Percentiles rank a stretch among this genome's conserved stretches.
Evolutionary conservation across 35 echinoderm and acorn worm species (phyloP).

Genomic region (Nesometra sesokonis): DNA sequence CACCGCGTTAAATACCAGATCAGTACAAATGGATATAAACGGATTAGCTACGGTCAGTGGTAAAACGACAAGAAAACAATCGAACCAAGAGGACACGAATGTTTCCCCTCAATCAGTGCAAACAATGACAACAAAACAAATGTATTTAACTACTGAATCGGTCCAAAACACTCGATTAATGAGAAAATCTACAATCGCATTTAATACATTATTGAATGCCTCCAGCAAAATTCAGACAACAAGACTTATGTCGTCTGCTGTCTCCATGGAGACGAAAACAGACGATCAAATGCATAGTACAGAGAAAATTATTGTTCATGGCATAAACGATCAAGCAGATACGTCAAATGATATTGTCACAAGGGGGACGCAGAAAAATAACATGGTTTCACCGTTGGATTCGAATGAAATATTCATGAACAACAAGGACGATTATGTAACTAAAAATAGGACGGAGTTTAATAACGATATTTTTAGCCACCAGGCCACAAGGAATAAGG

Average conservation of each 20-base stretch:
- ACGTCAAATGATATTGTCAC: neutral
- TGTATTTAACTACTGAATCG: neutral
- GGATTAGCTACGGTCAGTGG: neutral
- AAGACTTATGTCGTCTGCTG: neutral
- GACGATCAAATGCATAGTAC: neutral
- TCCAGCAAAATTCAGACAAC: neutral
- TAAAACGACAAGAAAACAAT: neutral
- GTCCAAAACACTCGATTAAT: neutral
- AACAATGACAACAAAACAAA: neutral
- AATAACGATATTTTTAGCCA: neutral
- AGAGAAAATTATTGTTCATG: neutral
- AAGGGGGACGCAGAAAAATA: neutral
- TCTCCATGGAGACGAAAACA: neutral
- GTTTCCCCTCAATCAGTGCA: neutral
- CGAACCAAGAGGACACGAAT: neutral
- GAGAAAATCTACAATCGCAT: neutral
- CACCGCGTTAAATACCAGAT: no score
- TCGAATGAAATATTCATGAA: neutral
- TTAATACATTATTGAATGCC: neutral
- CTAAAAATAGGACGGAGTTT: neutral
- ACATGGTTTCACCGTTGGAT: neutral
- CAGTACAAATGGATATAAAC: no score
- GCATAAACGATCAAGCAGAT: neutral
- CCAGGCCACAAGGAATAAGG: neutral
- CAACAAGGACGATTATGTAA: neutral